Base-by-base conservation (phyloP, 2,113 vertebrate genomes). In the Lycocorax pyrrhopterus region DNA sequence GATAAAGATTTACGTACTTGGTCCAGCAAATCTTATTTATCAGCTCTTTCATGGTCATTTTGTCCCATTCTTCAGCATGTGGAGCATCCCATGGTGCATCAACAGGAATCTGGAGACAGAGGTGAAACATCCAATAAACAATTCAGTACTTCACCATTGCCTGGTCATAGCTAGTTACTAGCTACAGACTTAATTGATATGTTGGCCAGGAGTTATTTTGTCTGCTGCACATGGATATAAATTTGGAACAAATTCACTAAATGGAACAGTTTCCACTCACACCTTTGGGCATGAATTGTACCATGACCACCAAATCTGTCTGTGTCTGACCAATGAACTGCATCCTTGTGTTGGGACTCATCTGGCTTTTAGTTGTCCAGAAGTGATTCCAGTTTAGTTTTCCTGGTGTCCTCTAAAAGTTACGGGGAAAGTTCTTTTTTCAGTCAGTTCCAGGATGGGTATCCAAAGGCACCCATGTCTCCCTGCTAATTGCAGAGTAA, bases 11-110 rank as follows among this genome's bases (percentile, higher is more conserved):
- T 56, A 85, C 39, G 1, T 98, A 98, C 98, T 97, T 98, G 84
- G 98, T 98, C 98, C 98, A 98, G 95, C 98, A 98, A 84, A 98
- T 97, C 96, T 98, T 98, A 60, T 98, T 69, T 53, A 98, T 97
- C 69, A 98, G 97, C 20, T 98, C 96, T 93, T 97, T 96, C 98
- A 98, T 98, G 53, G 98, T 98, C 95, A 98, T 98, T 94, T 96
- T 98, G 87, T 98, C 98, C 98, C 98, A 98, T 63, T 98, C 97
- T n/a, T 94, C 90, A 71, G 98, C 98, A 90, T 96, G 97, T 0
- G 96, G 98, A 55, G 98, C 97, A 5, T 97, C 87, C 98, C 98
- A 98, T 1, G 98, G 98, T 39, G 98, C 98, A 71, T 98, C 98
- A 76, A 47, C 63, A 89, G 98, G 98, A 91, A 98, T 98, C 98